Evolutionary conservation across 1,140 invertebrate genomes (phyloP).

Genomic region (Polypedilum vanderplanki): DNA sequence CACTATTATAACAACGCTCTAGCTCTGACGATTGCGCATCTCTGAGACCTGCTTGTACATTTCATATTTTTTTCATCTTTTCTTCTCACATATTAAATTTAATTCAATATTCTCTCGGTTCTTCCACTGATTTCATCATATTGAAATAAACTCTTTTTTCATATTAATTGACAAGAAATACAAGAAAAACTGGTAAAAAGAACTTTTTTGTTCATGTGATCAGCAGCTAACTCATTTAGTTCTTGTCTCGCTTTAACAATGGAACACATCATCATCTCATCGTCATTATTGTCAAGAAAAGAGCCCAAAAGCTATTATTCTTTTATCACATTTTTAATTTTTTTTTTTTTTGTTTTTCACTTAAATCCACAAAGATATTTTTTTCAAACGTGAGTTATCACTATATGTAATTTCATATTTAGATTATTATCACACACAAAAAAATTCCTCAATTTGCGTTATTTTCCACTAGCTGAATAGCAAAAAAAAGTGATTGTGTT

Average conservation of each 20-base stretch:
- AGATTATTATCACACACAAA: neutral
- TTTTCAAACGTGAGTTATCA: neutral
- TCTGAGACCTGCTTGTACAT: slow-evolving; percentile 1
- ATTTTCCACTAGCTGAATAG: too few species aligned
- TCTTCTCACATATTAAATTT: slow-evolving; percentile 18
- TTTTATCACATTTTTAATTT: neutral
- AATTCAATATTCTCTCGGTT: slow-evolving; percentile 7
- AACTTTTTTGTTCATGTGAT: slow-evolving; percentile 7
- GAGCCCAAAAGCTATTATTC: neutral
- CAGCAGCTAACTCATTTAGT: neutral
- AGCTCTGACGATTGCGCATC: slow-evolving; percentile 16
- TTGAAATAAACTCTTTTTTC: neutral
- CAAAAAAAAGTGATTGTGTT: too few species aligned
- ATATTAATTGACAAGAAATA: slow-evolving; percentile 15
- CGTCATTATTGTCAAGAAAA: too few species aligned
- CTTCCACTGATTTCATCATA: slow-evolving; percentile 12
- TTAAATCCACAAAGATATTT: neutral
- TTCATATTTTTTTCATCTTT: neutral
- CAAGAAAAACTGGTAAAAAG: neutral
- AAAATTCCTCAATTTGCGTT: too few species aligned
- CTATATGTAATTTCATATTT: neutral
- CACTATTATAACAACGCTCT: neutral
- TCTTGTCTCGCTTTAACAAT: too few species aligned
- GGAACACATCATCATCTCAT: too few species aligned
- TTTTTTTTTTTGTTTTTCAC: neutral